phyloP scores from a whole-genome alignment of 2,888 invertebrate genomes.

The Agrochola litura region DNA sequence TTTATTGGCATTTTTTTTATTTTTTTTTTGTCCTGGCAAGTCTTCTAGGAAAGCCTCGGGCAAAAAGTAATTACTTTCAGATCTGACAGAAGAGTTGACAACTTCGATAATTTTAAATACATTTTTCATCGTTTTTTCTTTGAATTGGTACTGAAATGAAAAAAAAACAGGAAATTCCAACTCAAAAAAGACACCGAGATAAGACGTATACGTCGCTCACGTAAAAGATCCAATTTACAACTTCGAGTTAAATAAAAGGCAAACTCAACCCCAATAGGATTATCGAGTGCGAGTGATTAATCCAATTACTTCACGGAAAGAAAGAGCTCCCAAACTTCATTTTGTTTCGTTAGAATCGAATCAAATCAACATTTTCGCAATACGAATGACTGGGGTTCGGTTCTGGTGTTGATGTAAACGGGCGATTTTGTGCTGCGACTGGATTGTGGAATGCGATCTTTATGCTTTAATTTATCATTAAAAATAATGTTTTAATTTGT shows the following conservation, averaged over 20 bases:
- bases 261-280: conserved; percentile 58
- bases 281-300: conserved; percentile 70
- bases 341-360: conserved; percentile 70
- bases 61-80: conserved; percentile 1
- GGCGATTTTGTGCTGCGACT: conserved; percentile 39
- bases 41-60: no score
- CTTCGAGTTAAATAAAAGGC: conserved; percentile 45
- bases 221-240: conserved; percentile 50
- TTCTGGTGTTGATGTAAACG: conserved; percentile 8
- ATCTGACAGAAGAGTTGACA: neutral
- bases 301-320: conserved; percentile 71
- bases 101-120: neutral
- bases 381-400: conserved; percentile 39
- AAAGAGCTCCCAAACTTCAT: conserved; percentile 71
- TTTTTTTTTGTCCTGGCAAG: neutral
- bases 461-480: no score
- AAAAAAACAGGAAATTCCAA: no score
- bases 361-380: conserved; percentile 71
- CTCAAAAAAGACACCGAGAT: neutral
- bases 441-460: neutral
- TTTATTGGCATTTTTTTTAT: conserved; percentile 27
- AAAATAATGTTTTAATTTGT: no score
- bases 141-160: neutral
- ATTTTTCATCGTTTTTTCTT: neutral
- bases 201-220: no score